Percentiles rank a stretch among this genome's conserved stretches.
Evolutionary conservation across 2,888 invertebrate species (phyloP).

Genomic region (Anodontia alba): DNA sequence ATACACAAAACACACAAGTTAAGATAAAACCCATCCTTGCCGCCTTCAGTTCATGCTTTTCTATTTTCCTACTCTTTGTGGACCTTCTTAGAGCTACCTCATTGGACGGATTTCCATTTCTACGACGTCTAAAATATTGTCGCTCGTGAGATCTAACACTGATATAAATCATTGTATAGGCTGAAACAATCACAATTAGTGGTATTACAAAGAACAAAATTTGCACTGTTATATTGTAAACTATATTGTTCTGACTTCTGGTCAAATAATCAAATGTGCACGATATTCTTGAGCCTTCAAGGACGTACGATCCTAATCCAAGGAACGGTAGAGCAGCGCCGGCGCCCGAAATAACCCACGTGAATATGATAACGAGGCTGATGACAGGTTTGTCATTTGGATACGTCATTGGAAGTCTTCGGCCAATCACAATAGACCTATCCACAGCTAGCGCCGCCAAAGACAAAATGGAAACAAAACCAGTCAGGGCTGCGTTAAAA

Average conservation of each 20-base stretch:
- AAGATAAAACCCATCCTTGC: slow-evolving; percentile 22
- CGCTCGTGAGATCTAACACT: slow-evolving; percentile 36
- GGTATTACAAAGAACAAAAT: slow-evolving; percentile 36
- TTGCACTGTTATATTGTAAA: slow-evolving; percentile 34
- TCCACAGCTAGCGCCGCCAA: slow-evolving; percentile 34
- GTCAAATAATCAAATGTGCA: slow-evolving; percentile 42
- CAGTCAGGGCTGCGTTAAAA: slow-evolving; percentile 33
- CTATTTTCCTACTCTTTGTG: slow-evolving; percentile 20
- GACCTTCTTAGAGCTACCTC: slow-evolving; percentile 31
- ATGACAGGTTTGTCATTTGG: not conserved
- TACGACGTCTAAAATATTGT: slow-evolving; percentile 22
- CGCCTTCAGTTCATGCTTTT: slow-evolving; percentile 34
- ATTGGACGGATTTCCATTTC: slow-evolving; percentile 2
- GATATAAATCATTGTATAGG: slow-evolving; percentile 34
- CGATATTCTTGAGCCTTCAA: slow-evolving; percentile 36
- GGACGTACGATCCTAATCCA: slow-evolving; percentile 39
- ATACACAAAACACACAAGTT: slow-evolving; percentile 13
- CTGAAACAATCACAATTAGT: slow-evolving; percentile 13
- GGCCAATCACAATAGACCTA: slow-evolving; percentile 33
- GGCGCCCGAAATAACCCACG: slow-evolving; percentile 22
- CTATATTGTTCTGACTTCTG: slow-evolving; percentile 12
- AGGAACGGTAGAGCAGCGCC: slow-evolving; percentile 33
- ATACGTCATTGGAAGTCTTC: slow-evolving; percentile 18
- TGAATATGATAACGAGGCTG: slow-evolving; percentile 9
- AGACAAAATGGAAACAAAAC: slow-evolving; percentile 43